Evolutionary conservation across 2,797 vertebrate genomes (phyloP).

Genomic region (Alcedo quadribrachys): DNA sequence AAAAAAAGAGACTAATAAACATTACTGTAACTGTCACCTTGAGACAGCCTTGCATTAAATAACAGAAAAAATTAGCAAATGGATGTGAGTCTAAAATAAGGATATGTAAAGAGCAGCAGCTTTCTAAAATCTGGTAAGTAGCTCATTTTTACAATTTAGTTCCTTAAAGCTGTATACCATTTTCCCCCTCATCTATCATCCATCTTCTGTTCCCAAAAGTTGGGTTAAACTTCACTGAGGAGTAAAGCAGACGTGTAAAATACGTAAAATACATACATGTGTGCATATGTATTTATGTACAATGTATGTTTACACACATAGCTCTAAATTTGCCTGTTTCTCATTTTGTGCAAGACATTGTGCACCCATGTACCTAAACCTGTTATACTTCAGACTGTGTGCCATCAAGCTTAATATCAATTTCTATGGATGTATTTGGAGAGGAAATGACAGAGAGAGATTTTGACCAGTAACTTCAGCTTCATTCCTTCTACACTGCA

Average conservation of each 20-base stretch:
- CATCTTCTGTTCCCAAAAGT: not conserved
- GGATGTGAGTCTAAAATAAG: not conserved
- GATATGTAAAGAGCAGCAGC: not conserved
- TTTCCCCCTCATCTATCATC: not conserved
- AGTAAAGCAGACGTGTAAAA: not conserved
- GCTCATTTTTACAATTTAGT: not conserved
- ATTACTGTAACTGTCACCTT: not conserved
- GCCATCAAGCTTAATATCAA: not conserved
- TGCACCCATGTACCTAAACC: rapidly evolving
- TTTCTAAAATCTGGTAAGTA: not conserved
- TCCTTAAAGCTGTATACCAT: not conserved
- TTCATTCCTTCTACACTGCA: not conserved
- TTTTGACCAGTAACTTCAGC: not conserved
- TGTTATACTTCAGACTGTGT: not conserved
- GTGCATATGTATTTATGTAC: rapidly evolving
- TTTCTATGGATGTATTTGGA: not conserved
- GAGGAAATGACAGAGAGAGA: not conserved
- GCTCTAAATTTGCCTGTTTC: not conserved
- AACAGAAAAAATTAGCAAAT: not conserved
- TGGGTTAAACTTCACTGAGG: not conserved
- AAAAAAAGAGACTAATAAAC: not conserved
- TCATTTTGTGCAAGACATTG: not conserved
- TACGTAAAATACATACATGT: not conserved
- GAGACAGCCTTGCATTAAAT: not conserved
- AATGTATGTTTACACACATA: too few relatives aligned